Evolutionary conservation across 30 jellyfish, hydroid and myxozoan genomes (phyloP), one percentile per base, ranked within the genome.

Genomic region (Sanderia malayensis): DNA sequence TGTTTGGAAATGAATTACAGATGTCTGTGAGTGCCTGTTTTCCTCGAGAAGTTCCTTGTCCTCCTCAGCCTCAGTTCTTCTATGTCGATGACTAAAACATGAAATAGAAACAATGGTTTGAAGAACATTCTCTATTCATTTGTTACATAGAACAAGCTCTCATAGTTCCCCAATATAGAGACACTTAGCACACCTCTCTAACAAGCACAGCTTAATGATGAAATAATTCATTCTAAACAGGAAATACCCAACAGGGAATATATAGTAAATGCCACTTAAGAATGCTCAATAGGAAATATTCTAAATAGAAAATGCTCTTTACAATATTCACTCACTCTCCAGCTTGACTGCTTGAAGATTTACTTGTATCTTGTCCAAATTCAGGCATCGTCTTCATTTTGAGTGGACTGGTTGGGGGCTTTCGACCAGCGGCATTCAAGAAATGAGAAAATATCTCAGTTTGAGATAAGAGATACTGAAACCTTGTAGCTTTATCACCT

Each of bases 351-450:
- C n/a, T n/a, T 64, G 75, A 44, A 44, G 87, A 81, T 52, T 67
- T 55, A 41, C 75, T 79, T 49, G 81, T 60, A n/a, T 69, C 85
- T 66, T 79, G 74, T 24, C 76, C 94, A 76, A 90, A 84, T n/a
- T 90, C 96, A 4, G 97, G 95, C 76, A 61, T 80, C 53, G 77
- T 90, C 80, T 90, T 90, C 91, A 90, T 83, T 69, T 90, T 90
- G 67, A 90, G 58, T 0, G 98, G 98, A 59, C 98, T 90, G 59
- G 94, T 83, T 25, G 98, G 98, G 27, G 98, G 98, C 82, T 86
- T 86, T 44, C 93, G 76, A 1, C 95, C 95, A 19, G 95, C 98
- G 13, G 96, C 92, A 58, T 81, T 90, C 24, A 90, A 64, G 61
- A 90, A 90, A 73, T 90, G 98, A 0, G 99, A 80, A 73, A 93